phyloP scores from a whole-genome alignment of 2,888 invertebrate species.

The Nysson spinosus region DNA sequence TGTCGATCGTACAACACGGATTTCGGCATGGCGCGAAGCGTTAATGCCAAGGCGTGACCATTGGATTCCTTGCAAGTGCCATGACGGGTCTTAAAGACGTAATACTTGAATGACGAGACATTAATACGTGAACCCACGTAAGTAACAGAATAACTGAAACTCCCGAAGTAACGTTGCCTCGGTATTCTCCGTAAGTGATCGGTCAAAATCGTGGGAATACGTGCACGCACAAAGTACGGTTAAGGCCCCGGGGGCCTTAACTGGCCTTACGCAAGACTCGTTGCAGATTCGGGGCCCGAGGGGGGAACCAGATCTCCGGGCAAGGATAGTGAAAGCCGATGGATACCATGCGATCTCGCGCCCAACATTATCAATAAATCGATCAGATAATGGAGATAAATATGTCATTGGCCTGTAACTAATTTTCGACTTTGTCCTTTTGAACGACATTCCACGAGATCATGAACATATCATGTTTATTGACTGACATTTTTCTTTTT shows the following conservation, averaged over 20 bases:
- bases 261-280: slow-evolving; percentile 63
- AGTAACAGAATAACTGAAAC: slow-evolving; percentile 15
- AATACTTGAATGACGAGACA: neutral
- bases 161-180: neutral
- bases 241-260: slow-evolving; percentile 34
- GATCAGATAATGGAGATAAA: slow-evolving; percentile 37
- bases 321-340: slow-evolving; percentile 72
- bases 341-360: slow-evolving; percentile 45
- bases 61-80: neutral
- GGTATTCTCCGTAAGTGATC: neutral
- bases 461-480: too few relatives aligned
- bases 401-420: slow-evolving; percentile 41
- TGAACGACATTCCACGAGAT: neutral
- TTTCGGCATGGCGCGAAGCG: neutral
- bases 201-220: neutral
- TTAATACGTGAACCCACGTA: too few relatives aligned
- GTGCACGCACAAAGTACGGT: slow-evolving; percentile 9
- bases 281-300: slow-evolving; percentile 49
- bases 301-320: slow-evolving; percentile 68
- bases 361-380: slow-evolving; percentile 34
- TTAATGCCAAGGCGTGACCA: slow-evolving; percentile 24
- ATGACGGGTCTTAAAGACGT: slow-evolving; percentile 5
- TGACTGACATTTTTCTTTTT: too few relatives aligned
- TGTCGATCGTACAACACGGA: too few relatives aligned
- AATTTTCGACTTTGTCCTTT: too few relatives aligned